A percentile compares a stretch with the other conserved stretches of the same genome.
Conservation (phyloP, 2,888 invertebrate genomes). For the Apamea monoglypha region DNA sequence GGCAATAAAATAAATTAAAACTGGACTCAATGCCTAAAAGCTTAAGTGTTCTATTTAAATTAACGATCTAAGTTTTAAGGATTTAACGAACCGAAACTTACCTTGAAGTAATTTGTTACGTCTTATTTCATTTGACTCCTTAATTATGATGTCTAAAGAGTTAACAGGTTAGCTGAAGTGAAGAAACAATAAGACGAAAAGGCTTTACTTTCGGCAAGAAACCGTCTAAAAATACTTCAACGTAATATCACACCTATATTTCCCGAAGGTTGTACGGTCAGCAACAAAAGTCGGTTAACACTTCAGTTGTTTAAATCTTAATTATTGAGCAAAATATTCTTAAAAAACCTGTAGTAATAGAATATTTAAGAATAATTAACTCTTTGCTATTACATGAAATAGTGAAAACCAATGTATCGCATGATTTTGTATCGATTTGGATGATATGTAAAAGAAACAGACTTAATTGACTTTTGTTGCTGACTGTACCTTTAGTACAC, state of each 20-base stretch:
- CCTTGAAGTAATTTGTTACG: conserved; percentile 43
- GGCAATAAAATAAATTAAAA: conserved; percentile 48
- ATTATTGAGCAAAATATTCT: too few species aligned
- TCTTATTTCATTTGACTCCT: conserved; percentile 47
- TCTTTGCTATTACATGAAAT: too few species aligned
- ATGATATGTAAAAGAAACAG: too few species aligned
- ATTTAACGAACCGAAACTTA: conserved; percentile 45
- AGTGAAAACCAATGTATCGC: too few species aligned
- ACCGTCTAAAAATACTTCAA: neutral
- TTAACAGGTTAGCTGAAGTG: conserved; percentile 2
- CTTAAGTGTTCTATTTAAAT: conserved; percentile 57
- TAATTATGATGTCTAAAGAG: conserved; percentile 44
- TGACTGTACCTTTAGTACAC: too few species aligned
- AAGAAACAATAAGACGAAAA: neutral
- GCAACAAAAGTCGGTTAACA: too few species aligned
- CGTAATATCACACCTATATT: neutral
- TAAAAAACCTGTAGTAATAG: too few species aligned
- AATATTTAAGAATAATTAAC: too few species aligned
- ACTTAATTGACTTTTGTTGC: too few species aligned
- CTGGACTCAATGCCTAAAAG: conserved; percentile 53
- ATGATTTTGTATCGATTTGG: too few species aligned
- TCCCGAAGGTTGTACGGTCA: neutral
- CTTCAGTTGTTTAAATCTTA: too few species aligned
- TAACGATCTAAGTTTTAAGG: conserved; percentile 59
- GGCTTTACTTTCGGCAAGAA: neutral